phyloP scores from a whole-genome alignment of 92 coral and sea anemone species.

The Palythoa heliodiscus region DNA sequence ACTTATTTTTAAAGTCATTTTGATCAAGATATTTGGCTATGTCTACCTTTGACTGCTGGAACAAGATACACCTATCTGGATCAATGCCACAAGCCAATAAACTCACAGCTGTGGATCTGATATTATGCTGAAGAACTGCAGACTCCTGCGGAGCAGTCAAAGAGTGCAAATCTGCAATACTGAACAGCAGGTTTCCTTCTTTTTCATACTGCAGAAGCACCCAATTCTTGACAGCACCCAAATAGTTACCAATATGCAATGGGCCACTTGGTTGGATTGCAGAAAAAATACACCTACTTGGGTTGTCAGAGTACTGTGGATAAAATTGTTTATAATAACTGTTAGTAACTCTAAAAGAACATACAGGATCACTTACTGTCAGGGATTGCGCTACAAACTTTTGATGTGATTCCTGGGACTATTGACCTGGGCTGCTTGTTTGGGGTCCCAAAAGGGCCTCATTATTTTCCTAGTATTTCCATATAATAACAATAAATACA shows the following conservation, averaged over 20 bases:
- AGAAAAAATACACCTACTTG: slow-evolving; percentile 59
- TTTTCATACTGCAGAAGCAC: slow-evolving; percentile 65
- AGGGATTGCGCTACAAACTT: too few species aligned
- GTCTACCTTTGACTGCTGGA: slow-evolving; percentile 82
- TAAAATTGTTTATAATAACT: background rate
- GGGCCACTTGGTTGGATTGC: slow-evolving; percentile 90
- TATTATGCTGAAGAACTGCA: slow-evolving; percentile 53
- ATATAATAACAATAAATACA: background rate
- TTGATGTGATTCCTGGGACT: too few species aligned
- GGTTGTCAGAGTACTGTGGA: slow-evolving; percentile 28
- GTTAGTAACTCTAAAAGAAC: too few species aligned
- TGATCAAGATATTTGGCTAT: too few species aligned
- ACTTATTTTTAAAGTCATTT: too few species aligned
- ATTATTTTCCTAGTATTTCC: too few species aligned
- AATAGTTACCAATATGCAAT: slow-evolving; percentile 87
- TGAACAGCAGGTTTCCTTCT: slow-evolving; percentile 55
- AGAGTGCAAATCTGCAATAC: slow-evolving; percentile 82
- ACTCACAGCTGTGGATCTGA: slow-evolving; percentile 62
- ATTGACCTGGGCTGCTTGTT: too few species aligned
- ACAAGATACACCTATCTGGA: slow-evolving; percentile 74
- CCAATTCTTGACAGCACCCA: slow-evolving; percentile 83
- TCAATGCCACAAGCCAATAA: slow-evolving; percentile 85
- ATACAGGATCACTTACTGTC: too few species aligned
- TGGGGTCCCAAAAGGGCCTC: too few species aligned
- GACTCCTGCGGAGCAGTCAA: slow-evolving; percentile 75